Evolutionary conservation across 2,797 vertebrate species (phyloP).

Genomic region (Varecia variegata): DNA sequence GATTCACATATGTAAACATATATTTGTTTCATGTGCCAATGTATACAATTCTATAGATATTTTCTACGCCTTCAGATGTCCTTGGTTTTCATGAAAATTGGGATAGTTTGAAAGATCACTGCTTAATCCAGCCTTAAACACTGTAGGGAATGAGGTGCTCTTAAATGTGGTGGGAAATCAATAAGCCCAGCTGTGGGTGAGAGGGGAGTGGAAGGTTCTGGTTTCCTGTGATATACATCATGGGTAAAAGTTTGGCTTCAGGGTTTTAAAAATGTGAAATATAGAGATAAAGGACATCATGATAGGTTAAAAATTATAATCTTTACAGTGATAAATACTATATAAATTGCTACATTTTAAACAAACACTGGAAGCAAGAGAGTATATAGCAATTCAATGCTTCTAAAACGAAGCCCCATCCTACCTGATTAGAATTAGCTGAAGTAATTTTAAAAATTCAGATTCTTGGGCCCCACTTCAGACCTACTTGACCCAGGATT

Average conservation of each 20-base stretch:
- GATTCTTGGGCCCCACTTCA: not conserved
- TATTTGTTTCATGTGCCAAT: not conserved
- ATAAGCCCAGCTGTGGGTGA: not conserved
- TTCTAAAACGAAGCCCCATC: not conserved
- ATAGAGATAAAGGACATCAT: not conserved
- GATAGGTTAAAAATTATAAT: not conserved
- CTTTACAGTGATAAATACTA: not conserved
- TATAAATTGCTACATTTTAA: not conserved
- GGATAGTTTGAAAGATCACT: not conserved
- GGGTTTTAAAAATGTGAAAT: not conserved
- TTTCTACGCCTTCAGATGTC: not conserved
- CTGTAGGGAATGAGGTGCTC: not conserved
- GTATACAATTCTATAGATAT: not conserved
- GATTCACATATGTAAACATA: not conserved
- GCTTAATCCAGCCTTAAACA: not conserved
- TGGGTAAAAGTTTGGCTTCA: not conserved
- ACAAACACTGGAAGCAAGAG: not conserved
- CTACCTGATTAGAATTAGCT: not conserved
- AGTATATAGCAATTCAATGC: not conserved
- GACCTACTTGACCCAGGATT: not conserved
- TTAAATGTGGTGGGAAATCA: not conserved
- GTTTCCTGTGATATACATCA: not conserved
- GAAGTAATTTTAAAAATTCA: not conserved
- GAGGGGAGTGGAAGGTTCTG: not conserved
- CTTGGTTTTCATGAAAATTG: constrained; percentile 2